Conservation (phyloP, 2,113 vertebrate genomes). For the Jacana jacana region DNA sequence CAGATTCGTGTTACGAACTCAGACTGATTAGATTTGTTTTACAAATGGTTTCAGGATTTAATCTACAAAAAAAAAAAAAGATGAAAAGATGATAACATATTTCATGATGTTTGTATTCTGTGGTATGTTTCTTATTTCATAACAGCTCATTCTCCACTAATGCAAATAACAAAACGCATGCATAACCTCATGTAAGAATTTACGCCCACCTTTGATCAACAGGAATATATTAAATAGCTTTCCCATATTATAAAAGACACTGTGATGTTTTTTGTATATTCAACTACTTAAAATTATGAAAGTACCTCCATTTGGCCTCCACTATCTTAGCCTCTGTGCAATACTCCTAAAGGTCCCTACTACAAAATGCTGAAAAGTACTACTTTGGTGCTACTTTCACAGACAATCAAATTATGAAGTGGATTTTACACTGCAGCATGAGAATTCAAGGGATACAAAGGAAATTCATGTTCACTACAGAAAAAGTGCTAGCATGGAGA, state of each 20-base stretch:
- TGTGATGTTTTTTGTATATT: not conserved
- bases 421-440: not conserved
- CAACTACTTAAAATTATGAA: not conserved
- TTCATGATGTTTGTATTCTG: not conserved
- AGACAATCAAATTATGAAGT: not conserved
- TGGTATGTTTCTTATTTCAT: not conserved
- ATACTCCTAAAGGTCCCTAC: not conserved
- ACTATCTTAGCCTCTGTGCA: not conserved
- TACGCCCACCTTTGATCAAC: accelerated
- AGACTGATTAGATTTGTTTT: not conserved
- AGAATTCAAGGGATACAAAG: not conserved
- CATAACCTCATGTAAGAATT: not conserved
- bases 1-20: not conserved
- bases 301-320: not conserved
- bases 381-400: not conserved
- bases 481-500: not conserved
- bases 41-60: not conserved
- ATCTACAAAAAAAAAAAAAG: not conserved
- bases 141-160: not conserved
- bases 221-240: not conserved
- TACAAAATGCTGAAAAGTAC: not conserved
- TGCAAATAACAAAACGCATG: not conserved
- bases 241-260: not conserved
- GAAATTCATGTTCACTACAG: not conserved
- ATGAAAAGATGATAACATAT: not conserved